These are phyloP conservation scores for Petrophora chlorosata DNA, from an alignment of 2,888 invertebrate genomes.

Conservation along the genomic window DNA sequence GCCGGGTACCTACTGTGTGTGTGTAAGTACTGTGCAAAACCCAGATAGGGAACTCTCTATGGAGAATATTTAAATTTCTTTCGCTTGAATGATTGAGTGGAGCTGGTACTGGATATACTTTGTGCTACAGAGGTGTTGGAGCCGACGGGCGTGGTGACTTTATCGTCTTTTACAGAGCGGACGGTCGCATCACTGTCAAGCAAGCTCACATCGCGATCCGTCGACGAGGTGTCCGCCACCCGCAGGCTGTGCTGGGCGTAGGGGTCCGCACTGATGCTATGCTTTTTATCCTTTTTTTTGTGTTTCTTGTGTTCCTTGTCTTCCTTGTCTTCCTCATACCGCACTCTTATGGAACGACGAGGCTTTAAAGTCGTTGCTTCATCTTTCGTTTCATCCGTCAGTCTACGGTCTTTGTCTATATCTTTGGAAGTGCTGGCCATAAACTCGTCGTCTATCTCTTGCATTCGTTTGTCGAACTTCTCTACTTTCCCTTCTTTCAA, in stretches of 20 bases:
- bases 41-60: no score
- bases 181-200: no score
- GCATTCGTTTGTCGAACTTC: background rate
- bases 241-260: background rate
- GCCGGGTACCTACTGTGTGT: no score
- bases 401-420: background rate
- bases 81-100: no score
- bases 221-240: no score
- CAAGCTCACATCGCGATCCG: no score
- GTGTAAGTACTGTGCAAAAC: no score
- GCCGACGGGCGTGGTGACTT: background rate
- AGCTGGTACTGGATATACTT: background rate
- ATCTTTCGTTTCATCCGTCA: background rate
- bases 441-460: no score
- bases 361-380: background rate
- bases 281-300: no score
- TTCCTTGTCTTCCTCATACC: constrained; percentile 5
- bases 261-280: background rate
- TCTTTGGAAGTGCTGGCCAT: no score
- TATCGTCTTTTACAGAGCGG: background rate
- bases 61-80: no score
- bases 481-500: background rate
- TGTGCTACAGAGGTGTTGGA: constrained; percentile 1
- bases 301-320: no score
- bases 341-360: background rate